These are phyloP conservation scores for Euwallacea fornicatus DNA, from an alignment of 1,140 invertebrate genomes.

Conservation along the genomic window DNA sequence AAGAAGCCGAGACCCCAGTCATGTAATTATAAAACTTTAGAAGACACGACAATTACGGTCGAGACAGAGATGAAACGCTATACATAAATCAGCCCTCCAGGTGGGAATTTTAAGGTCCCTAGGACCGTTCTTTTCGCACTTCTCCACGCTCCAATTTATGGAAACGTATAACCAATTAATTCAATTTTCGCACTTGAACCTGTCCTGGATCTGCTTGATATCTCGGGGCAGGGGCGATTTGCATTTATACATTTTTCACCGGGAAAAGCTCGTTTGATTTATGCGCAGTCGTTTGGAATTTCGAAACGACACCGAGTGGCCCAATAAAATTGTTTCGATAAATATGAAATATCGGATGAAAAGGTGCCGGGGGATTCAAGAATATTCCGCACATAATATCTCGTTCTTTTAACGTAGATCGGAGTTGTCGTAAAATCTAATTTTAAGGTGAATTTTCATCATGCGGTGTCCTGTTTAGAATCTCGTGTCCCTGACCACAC, in stretches of 20 bases:
- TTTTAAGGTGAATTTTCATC: too few relatives aligned
- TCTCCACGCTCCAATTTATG: constrained; percentile 33
- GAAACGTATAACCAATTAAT: constrained; percentile 41
- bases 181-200: constrained; percentile 38
- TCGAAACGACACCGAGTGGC: constrained; percentile 29
- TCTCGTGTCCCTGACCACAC: too few relatives aligned
- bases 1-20: constrained; percentile 8
- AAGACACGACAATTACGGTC: constrained; percentile 15
- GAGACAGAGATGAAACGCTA: constrained; percentile 6
- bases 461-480: too few relatives aligned
- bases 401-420: too few relatives aligned
- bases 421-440: too few relatives aligned
- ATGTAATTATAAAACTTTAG: constrained; percentile 25
- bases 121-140: constrained; percentile 6
- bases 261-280: constrained; percentile 30
- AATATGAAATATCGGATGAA: constrained; percentile 11
- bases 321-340: constrained; percentile 32
- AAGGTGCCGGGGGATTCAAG: not conserved
- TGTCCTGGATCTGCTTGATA: constrained; percentile 28
- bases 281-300: constrained; percentile 29
- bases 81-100: constrained; percentile 10
- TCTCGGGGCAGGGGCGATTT: constrained; percentile 25
- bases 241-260: constrained; percentile 38
- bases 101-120: not conserved
- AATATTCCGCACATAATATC: too few relatives aligned